Evolutionary conservation across 2,888 invertebrate species (phyloP), one percentile per base, ranked within the genome.

Genomic region (Quadriops clusia): DNA sequence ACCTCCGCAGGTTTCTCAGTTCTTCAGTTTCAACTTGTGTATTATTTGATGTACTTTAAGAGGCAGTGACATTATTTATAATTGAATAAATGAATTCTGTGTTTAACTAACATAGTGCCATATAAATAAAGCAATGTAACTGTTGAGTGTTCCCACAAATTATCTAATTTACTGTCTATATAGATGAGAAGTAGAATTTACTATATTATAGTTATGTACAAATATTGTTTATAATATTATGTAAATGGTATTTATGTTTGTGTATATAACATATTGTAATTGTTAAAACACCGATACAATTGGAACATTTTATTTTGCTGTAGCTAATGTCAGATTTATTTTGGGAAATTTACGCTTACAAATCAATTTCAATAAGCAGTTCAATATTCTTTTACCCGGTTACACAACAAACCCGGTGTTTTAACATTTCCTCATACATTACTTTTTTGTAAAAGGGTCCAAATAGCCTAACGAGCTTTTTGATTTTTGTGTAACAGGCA

Each of bases 381-480:
- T 23, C 9, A 13, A 24, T 9, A n/a, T 24, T 10, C 12, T 12
- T 14, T 8, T 11, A 9, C 10, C 9, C 23, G 23, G 8, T 3
- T 17, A 18, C 6, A 17, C 20, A 15, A n/a, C n/a, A n/a, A 13
- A 23, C 11, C 25, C 42, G 49, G 50, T 49, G 51, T 49, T 51
- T 49, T 49, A 45, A 49, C 46, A 40, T 30, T 25, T 34, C 32
- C 28, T 28, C 15, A n/a, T n/a, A n/a, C 27, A 32, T 32, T 30
- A 35, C 40, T 48, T 50, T n/a, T 53, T 41, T 39, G 47, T 52
- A 36, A 47, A 51, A 46, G 55, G 55, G 55, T 55, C 55, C 55
- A 55, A 54, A 53, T 54, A 54, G 49, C 53, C 49, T 50, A 49
- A 39, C 33, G 25, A 12, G 29, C 30, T 38, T 34, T 21, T 21